These are phyloP conservation scores for Pantala flavescens DNA, from an alignment of 1,140 invertebrate genomes.

Conservation along the genomic window DNA sequence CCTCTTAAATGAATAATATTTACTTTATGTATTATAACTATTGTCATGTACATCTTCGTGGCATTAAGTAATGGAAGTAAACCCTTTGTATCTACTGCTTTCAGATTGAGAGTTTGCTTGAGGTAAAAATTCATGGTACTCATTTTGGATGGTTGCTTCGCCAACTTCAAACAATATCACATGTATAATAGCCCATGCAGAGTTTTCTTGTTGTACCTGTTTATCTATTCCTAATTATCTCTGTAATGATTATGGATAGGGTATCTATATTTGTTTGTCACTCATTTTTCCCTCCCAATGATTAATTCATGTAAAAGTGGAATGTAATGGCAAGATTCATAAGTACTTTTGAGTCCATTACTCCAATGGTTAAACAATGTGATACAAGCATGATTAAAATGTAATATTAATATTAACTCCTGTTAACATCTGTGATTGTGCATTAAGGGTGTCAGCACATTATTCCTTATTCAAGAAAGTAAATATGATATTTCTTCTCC, in stretches of 20 bases:
- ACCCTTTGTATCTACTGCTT: neutral
- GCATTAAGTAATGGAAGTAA: neutral
- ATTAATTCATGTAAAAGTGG: neutral
- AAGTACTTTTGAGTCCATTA: neutral
- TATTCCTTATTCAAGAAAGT: neutral
- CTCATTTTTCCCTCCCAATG: neutral
- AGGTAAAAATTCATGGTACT: neutral
- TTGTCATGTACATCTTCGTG: neutral
- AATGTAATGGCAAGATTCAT: neutral
- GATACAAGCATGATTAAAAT: constrained; percentile 4
- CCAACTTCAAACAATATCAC: constrained; percentile 1
- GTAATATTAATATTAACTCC: constrained; percentile 8
- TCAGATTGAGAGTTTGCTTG: constrained; percentile 3
- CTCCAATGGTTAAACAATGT: constrained; percentile 6
- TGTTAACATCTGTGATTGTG: constrained; percentile 7
- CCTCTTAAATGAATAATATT: neutral
- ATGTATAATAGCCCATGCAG: neutral
- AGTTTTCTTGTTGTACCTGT: constrained; percentile 8
- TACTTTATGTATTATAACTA: neutral
- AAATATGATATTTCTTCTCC: neutral
- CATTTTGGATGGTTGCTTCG: neutral
- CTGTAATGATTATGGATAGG: neutral
- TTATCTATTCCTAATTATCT: constrained; percentile 4
- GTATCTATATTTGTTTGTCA: neutral
- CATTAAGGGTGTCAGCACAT: neutral